Conservation (phyloP, 2,113 vertebrate species). For the Ophiodon elongatus region DNA sequence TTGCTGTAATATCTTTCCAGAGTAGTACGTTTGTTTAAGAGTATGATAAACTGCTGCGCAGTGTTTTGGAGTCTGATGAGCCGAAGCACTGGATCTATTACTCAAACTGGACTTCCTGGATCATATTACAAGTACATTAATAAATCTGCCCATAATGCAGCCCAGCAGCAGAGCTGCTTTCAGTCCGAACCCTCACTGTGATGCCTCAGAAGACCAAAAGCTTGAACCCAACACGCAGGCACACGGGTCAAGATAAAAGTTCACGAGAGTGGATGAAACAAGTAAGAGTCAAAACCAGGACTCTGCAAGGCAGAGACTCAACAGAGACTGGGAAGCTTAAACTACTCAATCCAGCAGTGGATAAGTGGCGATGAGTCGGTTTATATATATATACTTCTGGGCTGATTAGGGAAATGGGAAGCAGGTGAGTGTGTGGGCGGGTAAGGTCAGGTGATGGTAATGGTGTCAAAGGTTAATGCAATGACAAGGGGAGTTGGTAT, state of each 20-base stretch:
- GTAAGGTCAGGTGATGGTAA: background rate
- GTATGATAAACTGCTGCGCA: background rate
- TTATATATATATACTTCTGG: background rate
- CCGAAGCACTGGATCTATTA: constrained; percentile 3
- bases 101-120: constrained; percentile 27
- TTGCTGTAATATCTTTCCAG: background rate
- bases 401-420: background rate
- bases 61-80: background rate
- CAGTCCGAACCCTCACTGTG: background rate
- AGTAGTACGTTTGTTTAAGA: background rate
- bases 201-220: background rate
- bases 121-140: constrained; percentile 21
- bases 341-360: too few species aligned
- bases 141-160: background rate
- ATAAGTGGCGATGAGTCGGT: background rate
- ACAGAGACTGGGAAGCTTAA: background rate
- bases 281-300: background rate
- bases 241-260: background rate
- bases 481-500: background rate
- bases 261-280: background rate
- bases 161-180: background rate
- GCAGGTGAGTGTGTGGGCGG: background rate
- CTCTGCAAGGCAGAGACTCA: background rate
- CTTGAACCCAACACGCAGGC: background rate
- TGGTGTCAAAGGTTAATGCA: constrained; percentile 2